A percentile compares a stretch with the other conserved stretches of the same genome.
Evolutionary conservation across 2,113 vertebrate genomes (phyloP).

Genomic region (Pteropus alecto): DNA sequence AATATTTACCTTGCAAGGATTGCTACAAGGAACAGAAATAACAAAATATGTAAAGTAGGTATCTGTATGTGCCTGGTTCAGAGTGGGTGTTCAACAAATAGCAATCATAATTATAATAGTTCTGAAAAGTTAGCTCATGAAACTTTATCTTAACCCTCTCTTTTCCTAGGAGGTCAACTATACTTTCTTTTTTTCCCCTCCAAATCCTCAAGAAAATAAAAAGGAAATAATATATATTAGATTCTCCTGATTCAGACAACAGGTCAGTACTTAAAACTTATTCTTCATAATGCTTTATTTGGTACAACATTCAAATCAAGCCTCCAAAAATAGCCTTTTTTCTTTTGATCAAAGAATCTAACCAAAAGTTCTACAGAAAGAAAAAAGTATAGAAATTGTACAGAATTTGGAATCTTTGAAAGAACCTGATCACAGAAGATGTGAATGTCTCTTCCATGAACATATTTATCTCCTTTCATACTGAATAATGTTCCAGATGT

Average conservation of each 20-base stretch:
- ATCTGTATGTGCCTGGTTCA: not conserved
- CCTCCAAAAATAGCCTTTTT: not conserved
- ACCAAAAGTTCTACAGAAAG: not conserved
- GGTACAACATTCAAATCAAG: not conserved
- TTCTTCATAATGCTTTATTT: not conserved
- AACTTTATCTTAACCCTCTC: not conserved
- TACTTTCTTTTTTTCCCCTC: not conserved
- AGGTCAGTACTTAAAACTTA: not conserved
- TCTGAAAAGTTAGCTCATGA: not conserved
- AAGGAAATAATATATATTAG: not conserved
- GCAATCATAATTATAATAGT: not conserved
- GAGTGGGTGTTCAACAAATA: not conserved
- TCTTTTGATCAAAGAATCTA: not conserved
- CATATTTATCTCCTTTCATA: slow-evolving; percentile 50
- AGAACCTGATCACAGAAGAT: slow-evolving; percentile 42
- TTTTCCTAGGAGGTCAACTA: not conserved
- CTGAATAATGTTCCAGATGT: slow-evolving; percentile 75
- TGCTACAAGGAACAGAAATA: not conserved
- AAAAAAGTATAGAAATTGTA: not conserved
- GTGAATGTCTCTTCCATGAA: slow-evolving; percentile 29
- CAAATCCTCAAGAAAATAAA: not conserved
- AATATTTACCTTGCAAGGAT: not conserved
- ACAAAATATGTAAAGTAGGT: not conserved
- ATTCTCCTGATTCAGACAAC: not conserved
- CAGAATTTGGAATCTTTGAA: slow-evolving; percentile 17